Percentiles rank a stretch among this genome's conserved stretches.
phyloP scores from a whole-genome alignment of 2,888 invertebrate species.

The Volucella inanis region DNA sequence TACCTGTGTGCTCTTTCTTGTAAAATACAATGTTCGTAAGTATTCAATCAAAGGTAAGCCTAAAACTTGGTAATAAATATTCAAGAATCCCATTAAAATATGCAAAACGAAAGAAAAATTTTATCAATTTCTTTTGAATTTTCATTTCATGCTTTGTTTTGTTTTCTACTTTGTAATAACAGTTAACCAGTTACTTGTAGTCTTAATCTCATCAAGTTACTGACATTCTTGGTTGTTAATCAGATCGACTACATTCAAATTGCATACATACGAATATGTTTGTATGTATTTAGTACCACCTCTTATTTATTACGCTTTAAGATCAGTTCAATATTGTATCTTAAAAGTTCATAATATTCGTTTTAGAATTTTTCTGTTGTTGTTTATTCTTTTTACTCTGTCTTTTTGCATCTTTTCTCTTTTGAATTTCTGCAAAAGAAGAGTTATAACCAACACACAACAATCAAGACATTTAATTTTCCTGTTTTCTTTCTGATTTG shows the following conservation, averaged over 20 bases:
- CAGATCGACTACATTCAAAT: conserved; percentile 4
- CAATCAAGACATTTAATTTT: conserved; percentile 72
- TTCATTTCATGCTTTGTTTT: conserved; percentile 9
- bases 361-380: background rate
- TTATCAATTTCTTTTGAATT: conserved; percentile 33
- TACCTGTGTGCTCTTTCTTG: background rate
- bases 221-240: background rate
- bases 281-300: no score
- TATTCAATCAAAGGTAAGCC: conserved; percentile 10
- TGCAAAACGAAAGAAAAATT: conserved; percentile 42
- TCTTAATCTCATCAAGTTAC: conserved; percentile 39
- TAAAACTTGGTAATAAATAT: conserved; percentile 29
- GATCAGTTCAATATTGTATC: conserved; percentile 16
- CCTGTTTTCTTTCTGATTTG: conserved; percentile 51
- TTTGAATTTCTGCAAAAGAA: conserved; percentile 52
- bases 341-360: conserved; percentile 20
- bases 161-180: conserved; percentile 23
- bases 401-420: conserved; percentile 43
- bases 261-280: background rate
- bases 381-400: conserved; percentile 1
- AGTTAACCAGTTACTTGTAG: conserved; percentile 18
- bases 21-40: conserved; percentile 10
- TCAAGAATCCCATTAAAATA: conserved; percentile 32
- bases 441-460: conserved; percentile 58
- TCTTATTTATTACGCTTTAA: background rate